phyloP scores from a whole-genome alignment of 2,888 invertebrate species.

The Oscheius sp. region DNA sequence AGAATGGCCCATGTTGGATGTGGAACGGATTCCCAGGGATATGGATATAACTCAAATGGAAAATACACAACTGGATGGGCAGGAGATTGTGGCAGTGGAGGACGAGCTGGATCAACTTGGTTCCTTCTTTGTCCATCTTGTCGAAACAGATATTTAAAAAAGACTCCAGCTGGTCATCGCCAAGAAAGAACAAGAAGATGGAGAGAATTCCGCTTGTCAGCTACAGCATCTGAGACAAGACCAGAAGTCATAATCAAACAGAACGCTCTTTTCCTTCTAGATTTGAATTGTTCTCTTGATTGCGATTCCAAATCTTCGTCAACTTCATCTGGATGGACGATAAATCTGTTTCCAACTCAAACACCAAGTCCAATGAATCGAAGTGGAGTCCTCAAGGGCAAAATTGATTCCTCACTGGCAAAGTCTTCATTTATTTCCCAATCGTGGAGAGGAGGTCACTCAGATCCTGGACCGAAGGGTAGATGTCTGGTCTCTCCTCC shows the following conservation, averaged over 20 bases:
- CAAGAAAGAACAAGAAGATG: slow-evolving; percentile 58
- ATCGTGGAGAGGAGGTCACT: slow-evolving; percentile 62
- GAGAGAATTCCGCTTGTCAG: slow-evolving; percentile 58
- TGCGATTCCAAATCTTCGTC: slow-evolving; percentile 61
- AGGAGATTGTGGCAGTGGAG: slow-evolving; percentile 87
- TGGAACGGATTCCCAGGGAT: slow-evolving; percentile 79
- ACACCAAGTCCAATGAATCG: slow-evolving; percentile 45
- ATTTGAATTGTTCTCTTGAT: slow-evolving; percentile 74
- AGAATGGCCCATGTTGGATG: slow-evolving; percentile 88
- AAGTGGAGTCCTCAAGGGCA: slow-evolving; percentile 25
- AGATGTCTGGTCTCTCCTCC: slow-evolving; percentile 40
- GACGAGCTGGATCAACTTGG: slow-evolving; percentile 78
- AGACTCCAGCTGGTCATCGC: slow-evolving; percentile 56
- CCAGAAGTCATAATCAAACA: slow-evolving; percentile 79
- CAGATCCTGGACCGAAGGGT: slow-evolving; percentile 64
- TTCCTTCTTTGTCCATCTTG: slow-evolving; percentile 91
- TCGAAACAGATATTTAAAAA: slow-evolving; percentile 80
- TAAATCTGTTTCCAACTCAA: slow-evolving; percentile 60
- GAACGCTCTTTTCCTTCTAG: slow-evolving; percentile 91
- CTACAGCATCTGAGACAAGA: slow-evolving; percentile 46
- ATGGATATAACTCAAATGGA: slow-evolving; percentile 91
- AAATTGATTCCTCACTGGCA: slow-evolving; percentile 30
- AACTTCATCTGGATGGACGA: slow-evolving; percentile 75
- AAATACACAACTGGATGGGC: slow-evolving; percentile 86
- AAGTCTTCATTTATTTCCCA: slow-evolving; percentile 41